A percentile compares a stretch with the other conserved stretches of the same genome.
Evolutionary conservation across 2,888 invertebrate species (phyloP).

Genomic region (Mantis religiosa): DNA sequence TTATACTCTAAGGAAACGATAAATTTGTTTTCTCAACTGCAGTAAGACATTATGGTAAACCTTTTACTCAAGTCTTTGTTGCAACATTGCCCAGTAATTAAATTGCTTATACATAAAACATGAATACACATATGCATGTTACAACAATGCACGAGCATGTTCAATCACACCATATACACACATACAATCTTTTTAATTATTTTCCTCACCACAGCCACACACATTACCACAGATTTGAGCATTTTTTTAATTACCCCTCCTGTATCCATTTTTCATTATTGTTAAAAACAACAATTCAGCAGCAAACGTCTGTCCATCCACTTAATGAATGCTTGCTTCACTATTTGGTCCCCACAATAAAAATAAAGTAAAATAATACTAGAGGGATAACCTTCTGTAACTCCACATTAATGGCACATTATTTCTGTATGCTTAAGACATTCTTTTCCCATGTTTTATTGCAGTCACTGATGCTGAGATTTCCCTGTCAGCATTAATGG

Average conservation of each 20-base stretch:
- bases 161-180: background rate
- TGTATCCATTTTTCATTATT: background rate
- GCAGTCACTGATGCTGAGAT: background rate
- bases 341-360: conserved; percentile 1
- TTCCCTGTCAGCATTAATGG: background rate
- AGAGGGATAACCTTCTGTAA: background rate
- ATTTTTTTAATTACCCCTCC: background rate
- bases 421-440: background rate
- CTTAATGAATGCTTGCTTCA: background rate
- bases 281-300: background rate
- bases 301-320: background rate
- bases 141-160: background rate
- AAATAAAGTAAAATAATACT: background rate
- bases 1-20: too few species aligned
- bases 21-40: background rate
- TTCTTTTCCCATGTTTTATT: background rate
- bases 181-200: background rate
- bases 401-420: background rate
- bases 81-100: background rate
- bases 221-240: background rate
- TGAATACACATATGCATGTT: background rate
- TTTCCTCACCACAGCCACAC: background rate
- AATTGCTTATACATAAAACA: background rate
- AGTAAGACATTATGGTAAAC: background rate
- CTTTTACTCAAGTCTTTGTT: background rate